phyloP scores from a whole-genome alignment of 2,113 vertebrate genomes.

The Pteruthius melanotis region DNA sequence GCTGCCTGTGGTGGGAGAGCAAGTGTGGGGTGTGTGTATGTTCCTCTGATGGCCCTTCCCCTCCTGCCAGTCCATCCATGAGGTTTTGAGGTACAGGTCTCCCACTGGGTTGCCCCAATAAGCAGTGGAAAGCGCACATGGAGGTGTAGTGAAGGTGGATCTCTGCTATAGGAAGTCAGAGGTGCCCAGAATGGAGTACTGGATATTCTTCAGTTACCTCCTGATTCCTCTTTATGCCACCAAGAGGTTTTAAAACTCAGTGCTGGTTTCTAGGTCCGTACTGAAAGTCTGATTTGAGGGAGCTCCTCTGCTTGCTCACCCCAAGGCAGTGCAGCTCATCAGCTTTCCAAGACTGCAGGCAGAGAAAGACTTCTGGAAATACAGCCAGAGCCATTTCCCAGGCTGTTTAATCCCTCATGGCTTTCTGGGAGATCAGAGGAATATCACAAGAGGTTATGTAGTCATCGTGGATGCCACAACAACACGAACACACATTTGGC shows the following conservation, averaged over 20 bases:
- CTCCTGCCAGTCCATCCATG: neutral
- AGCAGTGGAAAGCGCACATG: neutral
- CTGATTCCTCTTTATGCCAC: neutral
- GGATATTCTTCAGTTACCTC: neutral
- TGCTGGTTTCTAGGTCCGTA: fast-evolving
- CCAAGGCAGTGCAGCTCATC: neutral
- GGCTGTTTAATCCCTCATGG: neutral
- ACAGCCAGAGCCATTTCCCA: neutral
- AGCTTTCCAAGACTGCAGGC: neutral
- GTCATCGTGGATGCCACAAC: neutral
- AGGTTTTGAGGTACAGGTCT: neutral
- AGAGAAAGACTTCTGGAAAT: neutral
- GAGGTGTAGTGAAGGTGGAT: neutral
- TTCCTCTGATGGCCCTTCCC: neutral
- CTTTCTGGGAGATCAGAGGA: neutral
- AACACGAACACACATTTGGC: neutral
- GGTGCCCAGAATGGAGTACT: neutral
- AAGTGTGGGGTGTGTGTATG: fast-evolving
- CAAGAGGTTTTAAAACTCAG: neutral
- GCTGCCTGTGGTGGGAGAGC: fast-evolving
- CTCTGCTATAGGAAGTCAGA: neutral
- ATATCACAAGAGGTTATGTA: neutral
- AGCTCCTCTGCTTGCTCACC: neutral
- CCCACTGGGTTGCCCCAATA: neutral
- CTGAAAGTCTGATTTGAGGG: neutral